Conservation (phyloP, 2,797 vertebrate species). For the Myotis pilosus region DNA sequence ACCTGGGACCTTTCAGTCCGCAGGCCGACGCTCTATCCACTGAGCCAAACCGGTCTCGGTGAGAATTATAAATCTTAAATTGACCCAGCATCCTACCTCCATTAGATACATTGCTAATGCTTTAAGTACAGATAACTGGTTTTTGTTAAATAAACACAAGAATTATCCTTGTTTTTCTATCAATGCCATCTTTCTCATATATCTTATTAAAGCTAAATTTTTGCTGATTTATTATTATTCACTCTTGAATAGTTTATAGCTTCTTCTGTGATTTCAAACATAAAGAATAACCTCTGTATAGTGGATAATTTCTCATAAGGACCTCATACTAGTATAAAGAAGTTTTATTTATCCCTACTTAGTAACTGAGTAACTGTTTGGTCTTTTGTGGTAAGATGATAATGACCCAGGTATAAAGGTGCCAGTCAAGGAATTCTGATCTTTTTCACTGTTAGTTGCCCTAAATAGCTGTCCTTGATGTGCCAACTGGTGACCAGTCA, state of each 20-base stretch:
- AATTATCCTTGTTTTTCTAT: conserved; percentile 1
- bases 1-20: too few species aligned
- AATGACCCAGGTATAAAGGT: neutral
- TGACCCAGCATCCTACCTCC: neutral
- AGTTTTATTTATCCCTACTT: conserved; percentile 14
- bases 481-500: neutral
- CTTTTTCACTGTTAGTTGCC: neutral
- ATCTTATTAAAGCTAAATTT: neutral
- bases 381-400: conserved; percentile 3
- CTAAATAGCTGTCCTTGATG: neutral
- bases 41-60: too few species aligned
- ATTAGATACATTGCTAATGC: neutral
- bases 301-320: neutral
- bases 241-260: neutral
- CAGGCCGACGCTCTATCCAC: too few species aligned
- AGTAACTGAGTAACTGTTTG: neutral
- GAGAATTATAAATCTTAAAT: neutral
- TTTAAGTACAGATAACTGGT: conserved; percentile 1
- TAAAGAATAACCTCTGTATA: neutral
- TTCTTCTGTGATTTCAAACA: conserved; percentile 11
- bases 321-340: neutral
- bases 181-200: neutral
- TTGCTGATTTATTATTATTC: neutral
- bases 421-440: neutral
- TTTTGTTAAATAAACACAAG: conserved; percentile 23